Base-by-base conservation (phyloP, 1,140 invertebrate genomes). In the Hycleus phaleratus region DNA sequence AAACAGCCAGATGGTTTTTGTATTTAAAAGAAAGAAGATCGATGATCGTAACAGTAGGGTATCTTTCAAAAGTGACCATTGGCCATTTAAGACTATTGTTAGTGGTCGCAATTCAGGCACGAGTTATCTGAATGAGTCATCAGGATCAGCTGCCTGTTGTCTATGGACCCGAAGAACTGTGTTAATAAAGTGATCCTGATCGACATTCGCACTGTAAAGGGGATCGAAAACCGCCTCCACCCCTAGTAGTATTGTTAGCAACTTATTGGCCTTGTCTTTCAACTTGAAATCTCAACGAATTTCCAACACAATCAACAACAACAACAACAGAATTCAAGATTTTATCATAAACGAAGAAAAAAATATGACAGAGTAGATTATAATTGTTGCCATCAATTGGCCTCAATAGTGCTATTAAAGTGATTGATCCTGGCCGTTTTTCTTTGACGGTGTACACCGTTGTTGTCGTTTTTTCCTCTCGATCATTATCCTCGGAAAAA, bases 31-130 rank as follows among this genome's bases (percentile, higher is more conserved):
- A 46, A 58, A 51, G 59, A 46, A 66, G 67, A 68, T 68, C 62
- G 64, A 68, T 68, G 58, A 63, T 62, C 54, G 60, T 49, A 63
- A 56, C 67, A 58, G 63, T 64, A 54, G 67, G 67, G 65, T 49
- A 64, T 66, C 67, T 66, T 68, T 68, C 64, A 66, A 56, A 18
- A 61, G 61, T 68, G 67, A 65, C 64, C 67, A 62, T 60, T 66
- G 66, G 66, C 60, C 62, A 64, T 68, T 56, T 46, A 39, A 45
- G 52, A 49, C 32, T 50, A 60, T 60, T 59, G 58, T 59, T 59
- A 46, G 54, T 47, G 59, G 49, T 60, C 48, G 54, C 59, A 60
- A 60, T 52, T 56, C 49, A 42, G 51, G 49, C 42, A 49, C 58
- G 58, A 42, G 56, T 53, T 57, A 63, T 51, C 45, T 57, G 51